A percentile compares a stretch with the other conserved stretches of the same genome.
Evolutionary conservation across 2,888 invertebrate genomes (phyloP).

Genomic region (Plebejus anna): DNA sequence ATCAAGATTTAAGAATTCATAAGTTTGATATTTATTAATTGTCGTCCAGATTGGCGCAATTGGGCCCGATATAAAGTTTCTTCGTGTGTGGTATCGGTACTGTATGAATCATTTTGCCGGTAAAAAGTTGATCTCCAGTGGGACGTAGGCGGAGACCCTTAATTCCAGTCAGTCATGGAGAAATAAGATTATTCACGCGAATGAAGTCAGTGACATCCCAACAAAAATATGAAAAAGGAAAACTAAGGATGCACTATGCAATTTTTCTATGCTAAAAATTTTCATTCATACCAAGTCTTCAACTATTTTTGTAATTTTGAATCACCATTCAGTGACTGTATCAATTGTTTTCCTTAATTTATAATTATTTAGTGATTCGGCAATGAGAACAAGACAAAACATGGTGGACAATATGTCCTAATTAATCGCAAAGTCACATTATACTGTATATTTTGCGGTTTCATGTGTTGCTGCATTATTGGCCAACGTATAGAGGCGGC

Average conservation of each 20-base stretch:
- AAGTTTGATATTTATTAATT: background rate
- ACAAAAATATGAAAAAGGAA: too few relatives aligned
- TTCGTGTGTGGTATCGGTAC: background rate
- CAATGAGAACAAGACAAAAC: too few relatives aligned
- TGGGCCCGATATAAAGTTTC: background rate
- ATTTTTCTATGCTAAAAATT: too few relatives aligned
- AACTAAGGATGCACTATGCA: too few relatives aligned
- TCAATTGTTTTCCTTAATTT: too few relatives aligned
- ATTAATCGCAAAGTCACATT: too few relatives aligned
- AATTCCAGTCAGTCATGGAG: background rate
- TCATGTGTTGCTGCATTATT: background rate
- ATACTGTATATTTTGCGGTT: too few relatives aligned
- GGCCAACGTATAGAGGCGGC: background rate
- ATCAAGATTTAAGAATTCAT: background rate
- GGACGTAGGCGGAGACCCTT: conserved; percentile 17
- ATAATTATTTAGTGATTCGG: too few relatives aligned
- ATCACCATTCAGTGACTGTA: too few relatives aligned
- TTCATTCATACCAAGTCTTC: too few relatives aligned
- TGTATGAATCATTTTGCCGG: conserved; percentile 1
- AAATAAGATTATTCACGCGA: background rate
- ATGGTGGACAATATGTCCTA: too few relatives aligned
- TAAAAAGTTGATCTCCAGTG: background rate
- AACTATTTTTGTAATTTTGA: too few relatives aligned
- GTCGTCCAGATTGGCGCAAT: background rate
- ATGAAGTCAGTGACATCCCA: background rate